These are phyloP conservation scores for Drosophila elegans DNA, from an alignment of 1,140 invertebrate species.

Conservation along the genomic window DNA sequence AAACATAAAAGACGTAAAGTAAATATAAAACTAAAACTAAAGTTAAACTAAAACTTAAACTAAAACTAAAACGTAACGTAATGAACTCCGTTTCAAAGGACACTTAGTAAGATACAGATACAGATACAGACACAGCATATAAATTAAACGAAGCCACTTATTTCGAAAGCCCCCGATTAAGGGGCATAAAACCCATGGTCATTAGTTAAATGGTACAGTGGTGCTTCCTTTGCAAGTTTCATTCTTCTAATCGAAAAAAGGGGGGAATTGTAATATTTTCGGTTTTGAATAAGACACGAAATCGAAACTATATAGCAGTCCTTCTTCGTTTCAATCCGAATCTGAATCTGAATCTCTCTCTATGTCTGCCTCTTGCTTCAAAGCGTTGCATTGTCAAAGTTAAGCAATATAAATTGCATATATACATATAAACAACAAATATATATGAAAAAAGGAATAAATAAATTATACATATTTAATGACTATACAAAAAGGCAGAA, in stretches of 20 bases:
- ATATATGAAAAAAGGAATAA: constrained; percentile 38
- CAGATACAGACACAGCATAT: constrained; percentile 48
- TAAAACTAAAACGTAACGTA: constrained; percentile 52
- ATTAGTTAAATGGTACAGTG: constrained; percentile 71
- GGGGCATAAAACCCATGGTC: constrained; percentile 8
- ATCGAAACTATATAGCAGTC: constrained; percentile 3
- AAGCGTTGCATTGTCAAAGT: constrained; percentile 79
- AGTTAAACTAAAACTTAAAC: constrained; percentile 31
- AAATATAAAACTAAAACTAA: constrained; percentile 51
- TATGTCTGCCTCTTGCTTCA: constrained; percentile 69
- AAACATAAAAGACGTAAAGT: constrained; percentile 56
- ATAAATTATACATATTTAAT: constrained; percentile 75
- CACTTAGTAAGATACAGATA: constrained; percentile 64
- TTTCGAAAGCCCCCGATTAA: constrained; percentile 10
- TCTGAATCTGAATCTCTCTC: constrained; percentile 59
- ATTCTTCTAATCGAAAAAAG: constrained; percentile 62
- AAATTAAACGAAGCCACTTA: constrained; percentile 37
- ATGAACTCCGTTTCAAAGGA: constrained; percentile 58
- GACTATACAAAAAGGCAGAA: constrained; percentile 66
- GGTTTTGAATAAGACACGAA: constrained; percentile 4
- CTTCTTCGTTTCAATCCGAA: constrained; percentile 19
- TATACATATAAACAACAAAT: constrained; percentile 61
- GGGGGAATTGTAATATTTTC: constrained; percentile 1
- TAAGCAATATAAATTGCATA: constrained; percentile 75
- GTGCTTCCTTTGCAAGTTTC: constrained; percentile 79